phyloP scores from a whole-genome alignment of 2,113 vertebrate species.

The Galbula dea region DNA sequence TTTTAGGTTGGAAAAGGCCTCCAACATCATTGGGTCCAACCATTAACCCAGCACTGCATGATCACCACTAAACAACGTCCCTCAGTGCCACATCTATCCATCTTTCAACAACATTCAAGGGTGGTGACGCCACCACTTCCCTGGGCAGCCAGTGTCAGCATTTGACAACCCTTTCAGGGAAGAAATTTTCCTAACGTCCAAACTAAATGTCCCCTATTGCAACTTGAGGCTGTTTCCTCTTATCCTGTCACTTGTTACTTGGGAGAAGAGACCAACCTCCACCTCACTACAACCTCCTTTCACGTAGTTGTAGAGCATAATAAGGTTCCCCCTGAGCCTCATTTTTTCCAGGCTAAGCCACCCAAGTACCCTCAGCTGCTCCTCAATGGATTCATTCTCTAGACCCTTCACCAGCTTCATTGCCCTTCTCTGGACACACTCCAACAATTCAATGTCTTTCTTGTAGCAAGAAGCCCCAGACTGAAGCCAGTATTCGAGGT shows the following conservation, averaged over 20 bases:
- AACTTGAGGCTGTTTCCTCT: not conserved
- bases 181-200: not conserved
- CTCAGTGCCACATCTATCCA: too few species aligned
- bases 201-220: not conserved
- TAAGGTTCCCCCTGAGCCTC: not conserved
- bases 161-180: not conserved
- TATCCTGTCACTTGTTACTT: not conserved
- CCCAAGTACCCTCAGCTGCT: not conserved
- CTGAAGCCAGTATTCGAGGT: not conserved
- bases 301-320: not conserved
- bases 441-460: not conserved
- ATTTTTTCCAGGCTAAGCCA: not conserved
- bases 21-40: too few species aligned
- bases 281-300: not conserved
- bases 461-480: not conserved
- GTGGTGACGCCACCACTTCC: not conserved
- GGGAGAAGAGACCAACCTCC: not conserved
- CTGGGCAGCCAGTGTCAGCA: not conserved
- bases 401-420: not conserved
- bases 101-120: too few species aligned
- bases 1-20: too few species aligned
- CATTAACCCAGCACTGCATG: too few species aligned
- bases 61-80: too few species aligned
- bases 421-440: not conserved
- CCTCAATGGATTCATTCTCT: too few species aligned